phyloP scores from a whole-genome alignment of 2,888 invertebrate species.

The Ariolimax columbianus region DNA sequence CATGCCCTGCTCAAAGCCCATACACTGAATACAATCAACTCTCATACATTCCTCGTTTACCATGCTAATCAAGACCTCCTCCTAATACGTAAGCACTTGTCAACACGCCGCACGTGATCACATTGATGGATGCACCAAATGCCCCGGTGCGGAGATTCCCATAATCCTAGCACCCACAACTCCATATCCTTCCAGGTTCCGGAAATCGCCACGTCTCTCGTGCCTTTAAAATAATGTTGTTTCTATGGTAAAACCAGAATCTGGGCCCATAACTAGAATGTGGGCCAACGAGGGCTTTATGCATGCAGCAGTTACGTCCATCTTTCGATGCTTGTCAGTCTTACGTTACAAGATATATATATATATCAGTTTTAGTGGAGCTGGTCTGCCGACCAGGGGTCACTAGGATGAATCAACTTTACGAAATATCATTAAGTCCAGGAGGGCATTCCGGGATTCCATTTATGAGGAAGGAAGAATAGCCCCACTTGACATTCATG shows the following conservation, averaged over 20 bases:
- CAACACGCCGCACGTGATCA: background rate
- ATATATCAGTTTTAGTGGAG: background rate
- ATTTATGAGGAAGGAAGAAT: too few species aligned
- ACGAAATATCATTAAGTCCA: too few species aligned
- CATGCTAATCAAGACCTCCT: background rate
- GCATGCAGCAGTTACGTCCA: background rate
- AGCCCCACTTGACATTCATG: too few species aligned
- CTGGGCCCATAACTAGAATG: background rate
- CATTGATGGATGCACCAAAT: background rate
- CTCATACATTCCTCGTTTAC: background rate
- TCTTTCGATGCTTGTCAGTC: background rate
- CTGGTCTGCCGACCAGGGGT: too few species aligned
- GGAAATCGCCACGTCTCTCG: background rate
- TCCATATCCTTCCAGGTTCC: slow-evolving; percentile 22
- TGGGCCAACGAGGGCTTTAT: background rate
- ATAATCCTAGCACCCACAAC: background rate
- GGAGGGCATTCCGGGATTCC: too few species aligned
- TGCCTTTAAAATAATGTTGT: background rate
- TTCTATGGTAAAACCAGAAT: slow-evolving; percentile 17
- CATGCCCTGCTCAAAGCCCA: background rate
- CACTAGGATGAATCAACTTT: too few species aligned
- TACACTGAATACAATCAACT: background rate
- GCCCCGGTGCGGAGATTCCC: background rate
- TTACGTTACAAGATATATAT: background rate
- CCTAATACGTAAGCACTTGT: background rate